phyloP scores from a whole-genome alignment of 2,113 vertebrate species.

The Zingel zingel region DNA sequence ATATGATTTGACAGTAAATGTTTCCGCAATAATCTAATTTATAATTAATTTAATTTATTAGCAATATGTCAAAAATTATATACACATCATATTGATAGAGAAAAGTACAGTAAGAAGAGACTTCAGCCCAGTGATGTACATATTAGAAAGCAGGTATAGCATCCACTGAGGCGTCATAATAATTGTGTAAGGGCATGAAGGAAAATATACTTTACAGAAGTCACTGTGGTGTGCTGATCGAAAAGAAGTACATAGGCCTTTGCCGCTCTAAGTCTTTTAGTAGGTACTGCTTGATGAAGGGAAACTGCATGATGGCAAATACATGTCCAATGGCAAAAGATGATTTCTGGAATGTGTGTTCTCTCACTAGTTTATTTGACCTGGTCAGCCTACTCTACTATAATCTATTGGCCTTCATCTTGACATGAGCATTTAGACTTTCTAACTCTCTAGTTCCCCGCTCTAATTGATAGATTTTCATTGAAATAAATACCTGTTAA shows the following conservation, averaged over 20 bases:
- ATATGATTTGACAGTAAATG: neutral
- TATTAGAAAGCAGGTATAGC: neutral
- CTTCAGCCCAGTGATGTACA: neutral
- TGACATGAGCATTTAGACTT: conserved; percentile 29
- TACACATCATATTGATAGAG: neutral
- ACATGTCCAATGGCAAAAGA: conserved; percentile 45
- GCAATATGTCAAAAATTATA: neutral
- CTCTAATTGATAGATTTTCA: conserved; percentile 2
- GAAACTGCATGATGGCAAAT: conserved; percentile 37
- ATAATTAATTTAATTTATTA: too few relatives aligned
- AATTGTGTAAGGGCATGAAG: conserved; percentile 21
- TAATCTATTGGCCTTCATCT: conserved; percentile 44
- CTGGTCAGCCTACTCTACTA: conserved; percentile 17
- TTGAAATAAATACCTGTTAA: too few relatives aligned
- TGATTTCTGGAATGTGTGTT: conserved; percentile 44
- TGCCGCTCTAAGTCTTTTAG: conserved; percentile 35
- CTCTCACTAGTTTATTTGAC: conserved; percentile 56
- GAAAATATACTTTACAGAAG: conserved; percentile 28
- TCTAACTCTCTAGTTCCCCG: conserved; percentile 12
- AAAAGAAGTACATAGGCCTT: conserved; percentile 30
- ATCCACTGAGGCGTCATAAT: neutral
- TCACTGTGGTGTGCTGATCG: conserved; percentile 45
- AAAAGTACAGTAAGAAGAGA: too few relatives aligned
- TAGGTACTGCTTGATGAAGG: conserved; percentile 48
- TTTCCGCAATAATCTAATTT: neutral